Conservation (phyloP, 2,797 vertebrate genomes). For the Eupleurogrammus muticus region DNA sequence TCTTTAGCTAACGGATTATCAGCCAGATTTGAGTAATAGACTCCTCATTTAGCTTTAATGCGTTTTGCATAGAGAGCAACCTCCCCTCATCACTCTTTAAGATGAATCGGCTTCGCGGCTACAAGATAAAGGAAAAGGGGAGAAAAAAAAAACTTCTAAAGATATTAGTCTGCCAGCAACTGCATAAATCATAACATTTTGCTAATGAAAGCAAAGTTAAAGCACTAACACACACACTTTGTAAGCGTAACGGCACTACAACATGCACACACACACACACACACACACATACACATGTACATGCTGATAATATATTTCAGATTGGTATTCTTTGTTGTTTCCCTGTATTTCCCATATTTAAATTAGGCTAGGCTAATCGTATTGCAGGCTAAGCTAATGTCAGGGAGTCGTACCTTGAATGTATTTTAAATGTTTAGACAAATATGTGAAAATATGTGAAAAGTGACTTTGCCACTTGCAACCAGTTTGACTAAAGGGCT, state of each 20-base stretch:
- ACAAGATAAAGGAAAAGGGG: conserved; percentile 70
- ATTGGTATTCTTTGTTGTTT: neutral
- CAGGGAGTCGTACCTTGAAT: no score
- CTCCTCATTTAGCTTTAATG: conserved; percentile 98
- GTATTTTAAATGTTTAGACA: no score
- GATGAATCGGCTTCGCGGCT: conserved; percentile 93
- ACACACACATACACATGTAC: neutral
- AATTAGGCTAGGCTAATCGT: no score
- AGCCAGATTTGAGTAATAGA: conserved; percentile 95
- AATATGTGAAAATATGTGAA: no score
- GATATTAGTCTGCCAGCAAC: conserved; percentile 92
- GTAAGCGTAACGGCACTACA: neutral
- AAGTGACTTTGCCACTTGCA: no score
- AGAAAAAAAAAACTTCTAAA: conserved; percentile 86
- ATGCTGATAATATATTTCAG: neutral
- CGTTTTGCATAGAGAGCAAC: conserved; percentile 97
- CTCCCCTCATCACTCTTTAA: conserved; percentile 96
- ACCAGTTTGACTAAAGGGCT: neutral
- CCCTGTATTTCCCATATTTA: neutral
- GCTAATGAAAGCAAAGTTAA: conserved; percentile 90
- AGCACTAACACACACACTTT: conserved; percentile 39
- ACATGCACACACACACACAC: neutral
- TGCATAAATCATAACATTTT: conserved; percentile 96
- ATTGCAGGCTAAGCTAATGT: no score
- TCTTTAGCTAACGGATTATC: conserved; percentile 94